Evolutionary conservation across 2,113 vertebrate species (phyloP).

Genomic region (Crotalus horridus): DNA sequence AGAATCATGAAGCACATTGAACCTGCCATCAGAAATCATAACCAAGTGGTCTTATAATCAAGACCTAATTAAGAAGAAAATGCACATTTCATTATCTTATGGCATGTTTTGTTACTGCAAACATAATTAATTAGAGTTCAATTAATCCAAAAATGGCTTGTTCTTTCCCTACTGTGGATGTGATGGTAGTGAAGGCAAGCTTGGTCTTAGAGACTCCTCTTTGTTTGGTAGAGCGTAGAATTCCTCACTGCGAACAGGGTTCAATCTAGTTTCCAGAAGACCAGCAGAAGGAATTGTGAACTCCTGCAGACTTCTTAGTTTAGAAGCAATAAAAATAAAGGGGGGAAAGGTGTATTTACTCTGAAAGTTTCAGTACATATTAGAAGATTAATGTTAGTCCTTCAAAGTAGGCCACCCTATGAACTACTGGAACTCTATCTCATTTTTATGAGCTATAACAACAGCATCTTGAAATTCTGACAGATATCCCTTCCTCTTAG

Average conservation of each 20-base stretch:
- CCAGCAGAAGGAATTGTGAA: background rate
- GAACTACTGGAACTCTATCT: background rate
- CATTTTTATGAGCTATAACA: background rate
- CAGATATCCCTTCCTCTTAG: background rate
- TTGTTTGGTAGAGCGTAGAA: background rate
- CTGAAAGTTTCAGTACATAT: background rate
- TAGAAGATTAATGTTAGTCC: background rate
- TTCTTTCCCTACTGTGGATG: background rate
- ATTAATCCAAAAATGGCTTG: constrained; percentile 48
- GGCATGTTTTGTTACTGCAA: constrained; percentile 1
- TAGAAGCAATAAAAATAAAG: background rate
- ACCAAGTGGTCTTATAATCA: constrained; percentile 50
- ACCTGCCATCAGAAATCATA: constrained; percentile 25
- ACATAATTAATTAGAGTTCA: constrained; percentile 57
- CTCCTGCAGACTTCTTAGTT: background rate
- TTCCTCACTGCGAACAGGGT: background rate
- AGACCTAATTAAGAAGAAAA: constrained; percentile 55
- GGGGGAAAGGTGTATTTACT: background rate
- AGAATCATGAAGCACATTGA: background rate
- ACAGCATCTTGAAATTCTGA: background rate
- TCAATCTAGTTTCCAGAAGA: background rate
- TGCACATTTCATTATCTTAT: constrained; percentile 16
- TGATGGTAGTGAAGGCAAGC: background rate
- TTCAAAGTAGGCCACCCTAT: background rate
- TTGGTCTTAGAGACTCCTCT: background rate